These are phyloP conservation scores for Cairina moschata DNA, from an alignment of 2,113 vertebrate species.

Conservation along the genomic window DNA sequence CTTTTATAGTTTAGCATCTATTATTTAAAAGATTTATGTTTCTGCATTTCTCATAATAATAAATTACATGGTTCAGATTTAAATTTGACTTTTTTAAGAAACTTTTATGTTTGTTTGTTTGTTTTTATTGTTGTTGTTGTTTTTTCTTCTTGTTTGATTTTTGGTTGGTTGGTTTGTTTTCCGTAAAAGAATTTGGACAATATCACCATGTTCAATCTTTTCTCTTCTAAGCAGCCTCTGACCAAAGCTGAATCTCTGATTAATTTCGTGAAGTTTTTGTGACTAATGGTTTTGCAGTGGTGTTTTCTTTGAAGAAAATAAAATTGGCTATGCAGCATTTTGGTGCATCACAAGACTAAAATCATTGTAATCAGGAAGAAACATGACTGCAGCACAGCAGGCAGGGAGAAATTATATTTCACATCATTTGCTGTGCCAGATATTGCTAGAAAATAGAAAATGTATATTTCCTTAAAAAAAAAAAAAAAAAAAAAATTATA, in stretches of 20 bases:
- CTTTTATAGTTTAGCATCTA: neutral
- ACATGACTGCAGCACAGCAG: neutral
- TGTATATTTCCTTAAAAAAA: neutral
- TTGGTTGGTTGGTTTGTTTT: neutral
- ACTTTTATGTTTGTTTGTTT: neutral
- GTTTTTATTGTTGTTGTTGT: no score
- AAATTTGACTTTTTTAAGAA: neutral
- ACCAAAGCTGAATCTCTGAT: neutral
- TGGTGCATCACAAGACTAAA: neutral
- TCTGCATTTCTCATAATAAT: neutral
- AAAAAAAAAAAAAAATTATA: no score
- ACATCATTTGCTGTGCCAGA: neutral
- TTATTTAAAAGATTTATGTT: neutral
- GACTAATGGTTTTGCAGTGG: neutral
- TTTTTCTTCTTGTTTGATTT: no score
- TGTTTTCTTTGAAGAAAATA: conserved; percentile 2
- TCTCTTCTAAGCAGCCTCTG: neutral
- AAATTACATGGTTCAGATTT: neutral
- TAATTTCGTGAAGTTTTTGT: neutral
- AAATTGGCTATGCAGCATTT: neutral
- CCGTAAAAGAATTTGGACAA: neutral
- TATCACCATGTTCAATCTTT: neutral
- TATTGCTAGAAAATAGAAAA: neutral
- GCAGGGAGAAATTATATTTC: neutral
- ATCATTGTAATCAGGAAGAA: neutral